Percentiles rank a stretch among this genome's conserved stretches.
phyloP scores from a whole-genome alignment of 2,797 vertebrate genomes.

The Catamblyrhynchus diadema region DNA sequence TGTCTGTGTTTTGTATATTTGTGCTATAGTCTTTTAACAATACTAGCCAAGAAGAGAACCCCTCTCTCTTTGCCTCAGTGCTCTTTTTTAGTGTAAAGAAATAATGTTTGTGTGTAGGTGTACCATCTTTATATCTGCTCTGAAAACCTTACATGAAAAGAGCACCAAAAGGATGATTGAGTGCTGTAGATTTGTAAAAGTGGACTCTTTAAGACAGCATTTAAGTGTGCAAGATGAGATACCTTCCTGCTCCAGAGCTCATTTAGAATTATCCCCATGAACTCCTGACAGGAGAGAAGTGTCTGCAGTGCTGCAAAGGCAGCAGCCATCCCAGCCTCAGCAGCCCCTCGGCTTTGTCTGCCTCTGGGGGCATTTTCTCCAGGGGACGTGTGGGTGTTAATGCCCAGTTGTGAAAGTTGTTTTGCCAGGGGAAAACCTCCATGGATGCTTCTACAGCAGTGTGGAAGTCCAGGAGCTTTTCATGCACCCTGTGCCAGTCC shows the following conservation, averaged over 20 bases:
- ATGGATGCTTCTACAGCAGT: rapidly evolving
- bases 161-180: conserved; percentile 21
- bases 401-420: not conserved
- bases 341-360: not conserved
- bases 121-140: not conserved
- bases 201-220: not conserved
- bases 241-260: conserved; percentile 13
- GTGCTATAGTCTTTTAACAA: not conserved
- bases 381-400: not conserved
- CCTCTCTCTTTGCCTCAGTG: not conserved
- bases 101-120: not conserved
- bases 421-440: not conserved
- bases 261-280: not conserved
- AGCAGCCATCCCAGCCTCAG: not conserved
- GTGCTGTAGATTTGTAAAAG: conserved; percentile 2
- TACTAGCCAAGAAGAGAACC: not conserved
- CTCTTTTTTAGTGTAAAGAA: not conserved
- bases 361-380: not conserved
- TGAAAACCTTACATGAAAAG: not conserved
- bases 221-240: not conserved
- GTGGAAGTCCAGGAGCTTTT: not conserved
- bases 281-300: not conserved
- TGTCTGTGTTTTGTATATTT: too few species aligned
- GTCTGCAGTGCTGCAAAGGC: not conserved
- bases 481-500: not conserved